Conservation (phyloP, 2,113 vertebrate genomes). For the Channa argus region DNA sequence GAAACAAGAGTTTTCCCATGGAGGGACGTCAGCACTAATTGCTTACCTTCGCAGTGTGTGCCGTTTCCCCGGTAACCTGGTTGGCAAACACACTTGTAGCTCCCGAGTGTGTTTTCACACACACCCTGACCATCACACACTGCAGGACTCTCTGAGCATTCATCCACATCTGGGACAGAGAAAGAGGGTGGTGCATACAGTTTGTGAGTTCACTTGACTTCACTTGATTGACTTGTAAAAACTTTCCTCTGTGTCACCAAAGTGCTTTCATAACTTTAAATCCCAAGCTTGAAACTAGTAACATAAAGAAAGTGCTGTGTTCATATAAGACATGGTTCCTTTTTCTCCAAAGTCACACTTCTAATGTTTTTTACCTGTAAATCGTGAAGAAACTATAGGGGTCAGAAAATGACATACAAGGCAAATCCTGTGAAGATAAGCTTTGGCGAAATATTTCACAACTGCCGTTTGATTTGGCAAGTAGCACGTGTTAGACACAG, state of each 20-base stretch:
- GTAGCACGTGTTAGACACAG: constrained; percentile 22
- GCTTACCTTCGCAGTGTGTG: constrained; percentile 85
- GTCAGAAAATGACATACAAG: no score
- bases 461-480: background rate
- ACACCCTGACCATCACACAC: constrained; percentile 78
- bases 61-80: constrained; percentile 86
- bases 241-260: no score
- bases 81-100: constrained; percentile 84
- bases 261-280: no score
- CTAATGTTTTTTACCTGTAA: no score
- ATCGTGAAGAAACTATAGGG: no score
- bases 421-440: no score
- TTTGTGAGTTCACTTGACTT: background rate
- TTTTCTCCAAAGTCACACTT: no score
- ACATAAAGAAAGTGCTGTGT: no score
- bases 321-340: no score
- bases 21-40: constrained; percentile 52
- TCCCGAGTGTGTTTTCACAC: constrained; percentile 85
- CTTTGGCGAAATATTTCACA: background rate
- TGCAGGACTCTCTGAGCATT: constrained; percentile 75
- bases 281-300: no score
- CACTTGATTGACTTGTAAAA: no score
- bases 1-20: constrained; percentile 53
- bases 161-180: constrained; percentile 83
- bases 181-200: background rate